Evolutionary conservation across 2,797 vertebrate genomes (phyloP).

Genomic region (Etheostoma nigrum): DNA sequence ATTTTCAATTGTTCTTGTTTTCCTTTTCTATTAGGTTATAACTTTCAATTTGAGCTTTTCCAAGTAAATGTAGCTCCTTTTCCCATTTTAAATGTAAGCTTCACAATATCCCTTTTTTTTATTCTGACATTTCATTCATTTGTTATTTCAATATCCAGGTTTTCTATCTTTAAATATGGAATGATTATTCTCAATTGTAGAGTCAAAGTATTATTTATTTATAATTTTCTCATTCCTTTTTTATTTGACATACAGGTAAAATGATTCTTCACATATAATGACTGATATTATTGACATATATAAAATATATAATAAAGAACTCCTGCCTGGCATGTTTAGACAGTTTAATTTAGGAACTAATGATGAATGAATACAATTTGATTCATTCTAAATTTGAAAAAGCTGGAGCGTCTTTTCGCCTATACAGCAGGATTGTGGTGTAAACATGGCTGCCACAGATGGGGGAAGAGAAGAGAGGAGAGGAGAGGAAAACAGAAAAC

Average conservation of each 20-base stretch:
- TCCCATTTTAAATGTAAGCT: background rate
- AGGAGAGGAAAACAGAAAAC: constrained; percentile 19
- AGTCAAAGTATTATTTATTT: background rate
- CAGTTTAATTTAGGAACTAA: background rate
- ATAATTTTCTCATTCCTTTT: background rate
- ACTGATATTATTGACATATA: no score
- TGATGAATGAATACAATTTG: background rate
- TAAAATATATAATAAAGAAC: background rate
- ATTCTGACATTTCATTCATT: background rate
- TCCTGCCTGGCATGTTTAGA: background rate
- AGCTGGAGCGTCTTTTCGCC: background rate
- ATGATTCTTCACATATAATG: background rate
- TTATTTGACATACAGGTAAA: background rate
- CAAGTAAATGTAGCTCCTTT: background rate
- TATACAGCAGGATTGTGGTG: background rate
- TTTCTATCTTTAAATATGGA: background rate
- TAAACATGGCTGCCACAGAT: constrained; percentile 16
- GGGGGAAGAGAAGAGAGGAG: background rate
- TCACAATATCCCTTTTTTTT: background rate
- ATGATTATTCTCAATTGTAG: background rate
- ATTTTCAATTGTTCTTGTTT: background rate
- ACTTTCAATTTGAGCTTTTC: background rate
- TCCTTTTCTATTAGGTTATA: background rate
- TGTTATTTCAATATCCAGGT: accelerated
- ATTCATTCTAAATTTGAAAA: background rate